phyloP scores from a whole-genome alignment of 1,140 invertebrate species.

The Aphelenchoides fujianensis region DNA sequence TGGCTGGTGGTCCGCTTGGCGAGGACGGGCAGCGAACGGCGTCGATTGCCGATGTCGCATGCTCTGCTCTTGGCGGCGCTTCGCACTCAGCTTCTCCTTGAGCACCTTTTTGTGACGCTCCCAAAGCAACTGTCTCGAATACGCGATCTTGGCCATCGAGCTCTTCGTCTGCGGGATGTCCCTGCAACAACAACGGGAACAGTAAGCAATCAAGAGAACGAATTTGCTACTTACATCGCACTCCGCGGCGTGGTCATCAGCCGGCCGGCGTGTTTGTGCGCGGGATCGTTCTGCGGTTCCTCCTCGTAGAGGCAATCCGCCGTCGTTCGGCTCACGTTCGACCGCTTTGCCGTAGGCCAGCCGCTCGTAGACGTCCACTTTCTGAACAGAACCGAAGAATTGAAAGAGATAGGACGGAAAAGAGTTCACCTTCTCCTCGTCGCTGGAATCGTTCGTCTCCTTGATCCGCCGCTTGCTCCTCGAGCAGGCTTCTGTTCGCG shows the following conservation, averaged over 20 bases:
- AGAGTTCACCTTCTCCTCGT: conserved; percentile 20
- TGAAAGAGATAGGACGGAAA: too few relatives aligned
- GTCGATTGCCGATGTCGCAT: background rate
- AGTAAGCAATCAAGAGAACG: background rate
- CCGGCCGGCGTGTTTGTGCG: conserved; percentile 15
- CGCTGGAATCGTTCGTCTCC: conserved; percentile 5
- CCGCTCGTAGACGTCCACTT: conserved; percentile 16
- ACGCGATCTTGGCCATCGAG: conserved; percentile 56
- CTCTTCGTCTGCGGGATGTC: conserved; percentile 40
- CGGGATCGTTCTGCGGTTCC: background rate
- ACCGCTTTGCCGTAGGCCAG: conserved; percentile 18
- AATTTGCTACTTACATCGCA: conserved; percentile 24
- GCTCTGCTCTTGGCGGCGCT: conserved; percentile 24
- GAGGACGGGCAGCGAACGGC: background rate
- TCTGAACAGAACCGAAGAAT: too few relatives aligned
- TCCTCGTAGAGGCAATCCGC: conserved; percentile 11
- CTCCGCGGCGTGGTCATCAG: conserved; percentile 30
- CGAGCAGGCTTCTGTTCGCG: background rate
- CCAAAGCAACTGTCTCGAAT: conserved; percentile 48
- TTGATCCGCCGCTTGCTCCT: background rate
- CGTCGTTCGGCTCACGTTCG: conserved; percentile 13
- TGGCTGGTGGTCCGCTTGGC: background rate
- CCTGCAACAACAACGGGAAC: too few relatives aligned
- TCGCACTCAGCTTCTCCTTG: conserved; percentile 42
- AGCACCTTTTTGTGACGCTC: conserved; percentile 41